Conservation (phyloP, 1,140 invertebrate genomes). For the Oreohelix idahoensis region DNA sequence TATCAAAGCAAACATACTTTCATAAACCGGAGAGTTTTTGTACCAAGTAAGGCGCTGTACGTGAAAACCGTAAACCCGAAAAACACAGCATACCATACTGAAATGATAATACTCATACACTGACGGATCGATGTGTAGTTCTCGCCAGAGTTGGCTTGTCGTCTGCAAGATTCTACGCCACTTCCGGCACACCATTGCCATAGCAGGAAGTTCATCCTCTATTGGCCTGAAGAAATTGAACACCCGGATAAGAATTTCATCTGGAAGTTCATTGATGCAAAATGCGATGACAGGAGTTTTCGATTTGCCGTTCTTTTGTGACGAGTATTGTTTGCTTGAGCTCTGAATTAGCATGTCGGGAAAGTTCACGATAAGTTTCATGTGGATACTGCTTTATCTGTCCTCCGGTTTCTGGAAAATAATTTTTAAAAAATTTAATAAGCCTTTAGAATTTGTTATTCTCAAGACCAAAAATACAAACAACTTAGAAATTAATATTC, state of each 20-base stretch:
- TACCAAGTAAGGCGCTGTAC: conserved; percentile 63
- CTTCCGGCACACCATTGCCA: conserved; percentile 61
- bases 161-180: conserved; percentile 58
- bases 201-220: conserved; percentile 55
- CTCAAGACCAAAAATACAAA: no score
- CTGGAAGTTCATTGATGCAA: conserved; percentile 58
- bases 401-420: no score
- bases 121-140: conserved; percentile 58
- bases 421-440: no score
- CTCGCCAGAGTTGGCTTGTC: conserved; percentile 60
- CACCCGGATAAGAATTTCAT: conserved; percentile 59
- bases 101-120: conserved; percentile 58
- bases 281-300: not conserved
- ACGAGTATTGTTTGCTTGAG: not conserved
- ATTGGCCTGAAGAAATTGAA: conserved; percentile 63
- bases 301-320: not conserved
- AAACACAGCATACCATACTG: conserved; percentile 57
- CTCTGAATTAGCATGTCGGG: conserved; percentile 28
- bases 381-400: no score
- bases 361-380: conserved; percentile 1
- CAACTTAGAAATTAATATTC: no score
- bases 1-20: conserved; percentile 61
- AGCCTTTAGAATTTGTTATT: no score
- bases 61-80: conserved; percentile 63
- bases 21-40: conserved; percentile 63